A percentile compares a stretch with the other conserved stretches of the same genome.
These are phyloP conservation scores for Pachyramphus minor DNA, from an alignment of 2,113 vertebrate species.

Conservation along the genomic window DNA sequence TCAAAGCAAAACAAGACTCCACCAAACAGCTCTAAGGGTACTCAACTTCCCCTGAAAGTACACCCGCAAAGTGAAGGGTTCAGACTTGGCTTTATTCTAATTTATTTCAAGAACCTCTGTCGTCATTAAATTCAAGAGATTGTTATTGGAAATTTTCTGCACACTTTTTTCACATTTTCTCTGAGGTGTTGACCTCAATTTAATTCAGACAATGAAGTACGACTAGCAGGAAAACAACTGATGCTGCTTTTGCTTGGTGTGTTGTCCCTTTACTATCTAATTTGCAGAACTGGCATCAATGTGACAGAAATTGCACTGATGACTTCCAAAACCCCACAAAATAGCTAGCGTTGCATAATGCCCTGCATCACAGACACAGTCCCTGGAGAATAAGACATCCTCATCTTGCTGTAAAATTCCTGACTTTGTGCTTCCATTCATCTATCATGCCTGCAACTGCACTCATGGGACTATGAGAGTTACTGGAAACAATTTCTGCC, in stretches of 20 bases:
- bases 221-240: not conserved
- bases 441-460: not conserved
- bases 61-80: not conserved
- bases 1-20: not conserved
- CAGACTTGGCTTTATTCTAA: not conserved
- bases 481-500: not conserved
- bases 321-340: not conserved
- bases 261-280: not conserved
- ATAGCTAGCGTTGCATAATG: not conserved
- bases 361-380: not conserved
- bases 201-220: not conserved
- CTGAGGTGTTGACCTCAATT: constrained; percentile 6
- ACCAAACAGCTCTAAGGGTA: not conserved
- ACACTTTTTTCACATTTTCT: not conserved
- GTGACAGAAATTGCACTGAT: not conserved
- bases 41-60: not conserved
- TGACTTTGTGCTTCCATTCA: not conserved
- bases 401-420: not conserved
- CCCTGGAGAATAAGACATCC: not conserved
- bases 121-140: not conserved
- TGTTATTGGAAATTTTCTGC: not conserved
- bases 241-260: not conserved
- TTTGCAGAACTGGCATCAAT: not conserved
- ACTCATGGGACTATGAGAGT: not conserved
- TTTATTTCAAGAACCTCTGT: not conserved